Evolutionary conservation across 2,797 vertebrate species (phyloP).

Genomic region (Holocentrus rufus): DNA sequence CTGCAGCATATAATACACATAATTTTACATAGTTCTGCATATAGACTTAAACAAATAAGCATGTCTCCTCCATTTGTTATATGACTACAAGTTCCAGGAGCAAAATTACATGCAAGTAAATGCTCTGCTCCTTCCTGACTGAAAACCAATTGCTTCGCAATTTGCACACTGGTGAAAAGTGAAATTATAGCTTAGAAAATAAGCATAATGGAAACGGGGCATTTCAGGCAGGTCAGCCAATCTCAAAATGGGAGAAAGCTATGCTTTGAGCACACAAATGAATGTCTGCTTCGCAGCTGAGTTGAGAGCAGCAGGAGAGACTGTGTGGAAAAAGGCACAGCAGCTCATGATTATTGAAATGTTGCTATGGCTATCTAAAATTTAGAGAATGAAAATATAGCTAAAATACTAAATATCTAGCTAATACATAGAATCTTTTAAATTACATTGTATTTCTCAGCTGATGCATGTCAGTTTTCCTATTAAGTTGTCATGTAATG

Average conservation of each 20-base stretch:
- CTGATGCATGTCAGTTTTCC: not conserved
- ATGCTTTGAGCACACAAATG: not conserved
- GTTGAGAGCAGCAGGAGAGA: not conserved
- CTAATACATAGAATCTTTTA: too few species aligned
- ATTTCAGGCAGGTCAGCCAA: conserved; percentile 16
- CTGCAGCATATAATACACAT: too few species aligned
- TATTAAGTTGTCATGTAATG: too few species aligned
- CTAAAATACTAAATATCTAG: too few species aligned
- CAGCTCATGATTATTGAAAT: conserved; percentile 2
- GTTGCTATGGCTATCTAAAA: not conserved
- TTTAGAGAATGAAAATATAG: too few species aligned
- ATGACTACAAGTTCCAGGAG: conserved; percentile 1
- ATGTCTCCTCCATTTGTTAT: not conserved
- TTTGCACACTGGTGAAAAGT: conserved; percentile 35
- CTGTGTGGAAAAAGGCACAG: too few species aligned
- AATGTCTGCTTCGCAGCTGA: not conserved
- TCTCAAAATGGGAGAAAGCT: conserved; percentile 9
- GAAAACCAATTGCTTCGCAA: conserved; percentile 33
- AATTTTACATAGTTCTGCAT: not conserved
- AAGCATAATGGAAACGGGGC: conserved; percentile 27
- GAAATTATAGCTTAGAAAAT: conserved; percentile 36
- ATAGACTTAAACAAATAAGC: too few species aligned
- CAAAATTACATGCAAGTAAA: not conserved
- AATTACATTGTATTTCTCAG: not conserved
- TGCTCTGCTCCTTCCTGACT: conserved; percentile 5